Conservation (phyloP, 2,888 invertebrate genomes). For the Eristalinus sepulchralis region DNA sequence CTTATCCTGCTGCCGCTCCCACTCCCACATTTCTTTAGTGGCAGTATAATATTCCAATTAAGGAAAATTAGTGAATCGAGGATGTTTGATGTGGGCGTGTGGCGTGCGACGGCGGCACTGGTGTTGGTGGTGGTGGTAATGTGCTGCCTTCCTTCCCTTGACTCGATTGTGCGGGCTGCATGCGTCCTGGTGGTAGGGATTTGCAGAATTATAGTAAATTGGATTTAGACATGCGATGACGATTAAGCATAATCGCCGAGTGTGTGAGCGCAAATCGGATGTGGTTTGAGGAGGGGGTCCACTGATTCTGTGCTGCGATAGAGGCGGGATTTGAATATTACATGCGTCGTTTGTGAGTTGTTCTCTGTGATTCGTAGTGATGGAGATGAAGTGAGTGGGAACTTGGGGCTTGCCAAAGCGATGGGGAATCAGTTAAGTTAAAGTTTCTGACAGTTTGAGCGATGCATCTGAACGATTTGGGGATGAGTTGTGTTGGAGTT, state of each 20-base stretch:
- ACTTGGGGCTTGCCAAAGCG: not conserved
- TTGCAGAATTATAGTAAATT: conserved; percentile 37
- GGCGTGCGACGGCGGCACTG: too few relatives aligned
- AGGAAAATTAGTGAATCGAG: conserved; percentile 59
- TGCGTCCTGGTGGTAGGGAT: not conserved
- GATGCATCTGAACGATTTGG: not conserved
- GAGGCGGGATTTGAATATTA: not conserved
- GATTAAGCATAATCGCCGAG: conserved; percentile 41
- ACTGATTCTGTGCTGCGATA: not conserved
- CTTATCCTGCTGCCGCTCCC: conserved; percentile 38
- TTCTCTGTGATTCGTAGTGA: not conserved
- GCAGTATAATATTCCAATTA: conserved; percentile 59
- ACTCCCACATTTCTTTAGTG: conserved; percentile 44
- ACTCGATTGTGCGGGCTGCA: not conserved
- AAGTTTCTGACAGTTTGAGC: not conserved
- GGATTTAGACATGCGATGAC: conserved; percentile 44
- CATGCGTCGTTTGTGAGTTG: not conserved
- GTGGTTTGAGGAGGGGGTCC: not conserved
- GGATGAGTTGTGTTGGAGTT: not conserved
- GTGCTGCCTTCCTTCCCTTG: not conserved
- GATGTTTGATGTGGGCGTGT: conserved; percentile 39
- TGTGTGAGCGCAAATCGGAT: not conserved
- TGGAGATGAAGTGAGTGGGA: too few relatives aligned
- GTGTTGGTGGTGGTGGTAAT: too few relatives aligned
- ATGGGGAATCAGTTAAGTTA: not conserved